Base-by-base conservation (phyloP, 2,888 invertebrate species). In the Trypoxylon attenuatum region DNA sequence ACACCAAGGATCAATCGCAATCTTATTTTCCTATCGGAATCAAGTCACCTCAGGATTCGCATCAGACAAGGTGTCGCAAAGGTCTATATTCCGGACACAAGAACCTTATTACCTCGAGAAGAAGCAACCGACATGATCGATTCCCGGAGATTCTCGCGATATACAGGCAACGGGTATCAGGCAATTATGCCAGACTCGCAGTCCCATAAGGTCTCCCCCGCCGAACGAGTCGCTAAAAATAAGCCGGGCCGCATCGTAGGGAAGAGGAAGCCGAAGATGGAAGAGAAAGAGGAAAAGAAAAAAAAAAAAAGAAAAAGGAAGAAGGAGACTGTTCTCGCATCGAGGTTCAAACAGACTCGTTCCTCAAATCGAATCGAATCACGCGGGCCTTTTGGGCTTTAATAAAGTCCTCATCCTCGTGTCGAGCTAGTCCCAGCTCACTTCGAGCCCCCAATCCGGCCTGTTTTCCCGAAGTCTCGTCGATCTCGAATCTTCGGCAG, bases 281-380 rank as follows among this genome's bases (percentile, higher is more conserved):
- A 33, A 33, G 33, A 13, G 33, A 33, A 33, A 10, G 4, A 33
- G 33, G 13, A 10, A 33, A 10, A 33, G 33, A 33, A 33, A 33
- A 4, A 13, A 13, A 29, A 13, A 29, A 29, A 29, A 29, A 53
- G 53, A 49, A 43, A 47, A 21, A 25, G 5, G 25, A 15, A 46
- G 46, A 21, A 33, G 57, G 19, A 22, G 53, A 38, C 23, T n/a
- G 13, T 15, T 16, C 33, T 27, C 33, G 22, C 25, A 6, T 50
- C 41, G 50, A 60, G n/a, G 45, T 58, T 67, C 67, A 57, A 69
- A 69, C 61, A 29, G 54, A 67, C 54, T 47, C 52, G 47, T 63
- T 50, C 59, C 60, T 60, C 58, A 59, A 64, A 74, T 74, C 74
- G 74, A 74, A 74, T 74, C 75, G 75, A 74, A 75, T 63, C 63